phyloP scores from a whole-genome alignment of 2,888 invertebrate genomes.

The Eupeodes luniger region DNA sequence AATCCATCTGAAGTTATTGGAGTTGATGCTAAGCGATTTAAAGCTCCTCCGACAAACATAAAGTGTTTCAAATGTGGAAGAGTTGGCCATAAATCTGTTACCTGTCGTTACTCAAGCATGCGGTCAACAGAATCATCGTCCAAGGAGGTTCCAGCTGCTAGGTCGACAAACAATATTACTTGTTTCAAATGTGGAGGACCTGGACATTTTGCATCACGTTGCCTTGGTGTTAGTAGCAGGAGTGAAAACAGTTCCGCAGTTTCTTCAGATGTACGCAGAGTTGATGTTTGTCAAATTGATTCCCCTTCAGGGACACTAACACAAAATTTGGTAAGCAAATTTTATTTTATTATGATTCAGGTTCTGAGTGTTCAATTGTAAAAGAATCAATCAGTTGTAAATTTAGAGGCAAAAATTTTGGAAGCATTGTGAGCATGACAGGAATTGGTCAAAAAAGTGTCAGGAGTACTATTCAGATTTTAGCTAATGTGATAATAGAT shows the following conservation, averaged over 20 bases:
- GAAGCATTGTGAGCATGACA: slow-evolving; percentile 30
- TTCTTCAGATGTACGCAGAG: neutral
- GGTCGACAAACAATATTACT: neutral
- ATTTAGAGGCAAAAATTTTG: slow-evolving; percentile 59
- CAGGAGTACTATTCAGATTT: slow-evolving; percentile 20
- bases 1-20: neutral
- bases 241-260: neutral
- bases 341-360: slow-evolving; percentile 60
- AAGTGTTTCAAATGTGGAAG: neutral
- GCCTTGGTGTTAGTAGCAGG: slow-evolving; percentile 38
- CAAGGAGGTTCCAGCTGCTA: neutral
- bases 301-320: neutral
- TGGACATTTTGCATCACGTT: slow-evolving; percentile 66
- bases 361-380: slow-evolving; percentile 61
- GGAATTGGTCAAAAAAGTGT: slow-evolving; percentile 36
- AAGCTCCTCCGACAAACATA: neutral
- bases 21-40: neutral
- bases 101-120: slow-evolving; percentile 4
- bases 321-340: slow-evolving; percentile 57
- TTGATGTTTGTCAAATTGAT: slow-evolving; percentile 4
- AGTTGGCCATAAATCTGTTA: neutral
- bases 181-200: slow-evolving; percentile 7
- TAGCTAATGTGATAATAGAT: slow-evolving; percentile 11
- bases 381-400: slow-evolving; percentile 63
- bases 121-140: neutral